Base-by-base conservation (phyloP, 2,113 vertebrate genomes). In the Indri indri region DNA sequence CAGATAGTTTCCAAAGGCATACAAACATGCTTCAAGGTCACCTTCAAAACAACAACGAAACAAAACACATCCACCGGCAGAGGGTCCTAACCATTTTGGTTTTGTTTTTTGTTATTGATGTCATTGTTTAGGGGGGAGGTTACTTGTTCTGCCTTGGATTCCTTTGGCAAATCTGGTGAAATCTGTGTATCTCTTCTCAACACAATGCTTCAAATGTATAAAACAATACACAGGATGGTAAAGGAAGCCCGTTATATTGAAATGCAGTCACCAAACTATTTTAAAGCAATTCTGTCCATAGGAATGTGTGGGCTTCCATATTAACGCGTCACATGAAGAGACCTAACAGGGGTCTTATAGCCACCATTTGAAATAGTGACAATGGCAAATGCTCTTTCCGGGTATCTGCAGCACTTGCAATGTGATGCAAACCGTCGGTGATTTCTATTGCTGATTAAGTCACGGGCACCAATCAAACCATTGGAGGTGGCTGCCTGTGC, bases 371-470 rank as follows among this genome's bases (percentile, higher is more conserved):
- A 89, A 57, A 52, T 5, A 1, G 34, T 4, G 34, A 50, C 0
- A 0, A 32, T 2, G 12, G 52, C 23, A 66, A 52, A 20, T 0
- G 73, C 11, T n/a, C 66, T 59, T 57, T 54, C 54, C 6, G 2
- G 45, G 23, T 57, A 14, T 20, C 95, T 37, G 77, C 16, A 34
- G 5, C 54, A 13, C 34, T 20, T 17, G 25, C 13, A 4, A 27
- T 3, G 17, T 0, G 8, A 22, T 2, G 27, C 30, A 7, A 5
- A 22, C 8, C 30, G 3, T 4, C 10, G 1, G 30, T 1, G 23
- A n/a, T 45, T 74, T n/a, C 86, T 45, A 2, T 50, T 1, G 52
- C 52, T 34, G 45, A 52, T 42, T 1, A 57, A 45, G 74, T 61
- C 25, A 3, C 0, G 1, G 63, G 47, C 40, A 14, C 54, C 4